phyloP scores from a whole-genome alignment of 2,888 invertebrate species.

The Timandra comae region DNA sequence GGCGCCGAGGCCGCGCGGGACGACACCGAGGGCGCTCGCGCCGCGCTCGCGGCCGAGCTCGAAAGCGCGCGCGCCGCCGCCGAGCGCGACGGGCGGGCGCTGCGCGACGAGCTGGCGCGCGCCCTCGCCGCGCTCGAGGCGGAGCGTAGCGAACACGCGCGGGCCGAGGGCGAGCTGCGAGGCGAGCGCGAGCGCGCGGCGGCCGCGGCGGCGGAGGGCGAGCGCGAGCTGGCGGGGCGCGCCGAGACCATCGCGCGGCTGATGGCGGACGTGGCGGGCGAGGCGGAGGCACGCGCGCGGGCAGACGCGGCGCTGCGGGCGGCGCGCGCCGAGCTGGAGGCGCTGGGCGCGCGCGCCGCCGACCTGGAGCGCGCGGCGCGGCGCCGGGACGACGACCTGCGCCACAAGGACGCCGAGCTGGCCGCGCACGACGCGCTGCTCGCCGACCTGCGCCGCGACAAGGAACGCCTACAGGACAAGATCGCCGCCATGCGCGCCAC shows the following conservation, averaged over 20 bases:
- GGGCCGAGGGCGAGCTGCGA: conserved; percentile 27
- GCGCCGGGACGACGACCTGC: conserved; percentile 1
- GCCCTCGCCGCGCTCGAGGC: conserved; percentile 24
- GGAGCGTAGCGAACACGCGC: conserved; percentile 33
- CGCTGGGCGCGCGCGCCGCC: conserved; percentile 17
- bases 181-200: conserved; percentile 33
- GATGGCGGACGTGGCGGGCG: conserved; percentile 35
- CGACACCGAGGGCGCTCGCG: conserved; percentile 16
- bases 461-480: conserved; percentile 41
- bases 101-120: conserved; percentile 6
- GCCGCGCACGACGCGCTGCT: not conserved
- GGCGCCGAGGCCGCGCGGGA: conserved; percentile 19
- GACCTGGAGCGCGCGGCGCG: conserved; percentile 25
- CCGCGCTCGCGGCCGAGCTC: conserved; percentile 25
- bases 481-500: conserved; percentile 44
- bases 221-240: conserved; percentile 24
- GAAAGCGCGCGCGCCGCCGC: conserved; percentile 20
- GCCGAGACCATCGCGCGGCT: conserved; percentile 35
- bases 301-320: conserved; percentile 22
- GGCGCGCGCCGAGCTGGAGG: conserved; percentile 24
- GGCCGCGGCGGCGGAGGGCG: conserved; percentile 10
- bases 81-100: no score
- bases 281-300: conserved; percentile 27
- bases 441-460: not conserved
- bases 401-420: not conserved